Evolutionary conservation across 2,888 invertebrate species (phyloP).

Genomic region (Rotaria macrura): DNA sequence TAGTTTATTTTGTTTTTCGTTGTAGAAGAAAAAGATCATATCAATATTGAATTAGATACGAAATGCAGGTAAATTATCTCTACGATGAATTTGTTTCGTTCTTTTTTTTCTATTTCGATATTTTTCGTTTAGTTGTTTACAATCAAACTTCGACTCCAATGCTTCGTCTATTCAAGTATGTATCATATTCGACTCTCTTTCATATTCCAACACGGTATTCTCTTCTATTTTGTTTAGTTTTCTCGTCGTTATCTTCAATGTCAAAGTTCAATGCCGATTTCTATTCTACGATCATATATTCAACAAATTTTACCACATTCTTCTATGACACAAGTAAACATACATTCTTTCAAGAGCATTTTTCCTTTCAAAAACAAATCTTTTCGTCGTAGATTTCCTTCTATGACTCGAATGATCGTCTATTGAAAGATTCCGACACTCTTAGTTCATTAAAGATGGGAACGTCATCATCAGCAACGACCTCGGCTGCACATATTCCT

Average conservation of each 20-base stretch:
- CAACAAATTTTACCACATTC: background rate
- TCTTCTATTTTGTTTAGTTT: background rate
- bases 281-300: background rate
- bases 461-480: background rate
- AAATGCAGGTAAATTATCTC: background rate
- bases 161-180: background rate
- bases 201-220: too few species aligned
- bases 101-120: background rate
- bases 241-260: background rate
- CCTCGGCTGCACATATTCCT: background rate
- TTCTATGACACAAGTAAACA: background rate
- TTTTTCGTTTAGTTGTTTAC: background rate
- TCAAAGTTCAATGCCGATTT: background rate
- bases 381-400: background rate
- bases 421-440: background rate
- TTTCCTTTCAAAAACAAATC: too few species aligned
- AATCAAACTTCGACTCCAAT: background rate
- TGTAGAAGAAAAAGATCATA: background rate
- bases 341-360: too few species aligned
- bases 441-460: too few species aligned
- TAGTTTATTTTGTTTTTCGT: too few species aligned
- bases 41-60: background rate
- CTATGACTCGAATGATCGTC: background rate
- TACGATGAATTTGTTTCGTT: background rate
- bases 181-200: background rate